Evolutionary conservation across 2,888 invertebrate genomes (phyloP), one percentile per base, ranked within the genome.

Genomic region (Tigriopus californicus): DNA sequence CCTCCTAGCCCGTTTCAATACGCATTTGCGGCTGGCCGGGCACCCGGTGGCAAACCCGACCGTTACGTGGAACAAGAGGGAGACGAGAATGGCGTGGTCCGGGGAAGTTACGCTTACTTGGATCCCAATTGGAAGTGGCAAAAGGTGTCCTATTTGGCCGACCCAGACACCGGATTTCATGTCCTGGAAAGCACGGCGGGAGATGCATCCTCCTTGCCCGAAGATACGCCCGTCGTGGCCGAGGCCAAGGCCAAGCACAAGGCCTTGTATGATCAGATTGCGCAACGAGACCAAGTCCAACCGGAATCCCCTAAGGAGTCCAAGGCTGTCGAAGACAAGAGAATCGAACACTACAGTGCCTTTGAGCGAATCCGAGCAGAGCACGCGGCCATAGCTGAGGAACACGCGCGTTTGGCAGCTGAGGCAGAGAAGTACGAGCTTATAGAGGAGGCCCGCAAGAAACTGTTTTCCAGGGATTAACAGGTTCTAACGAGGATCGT

Each of bases 111-210:
- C 40, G 18, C 54, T 15, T 54, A 54, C 41, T 18, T 54, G 40
- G 54, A 54, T 41, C 54, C 54, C 54, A 54, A 54, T 15, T 54
- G 41, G 40, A 12, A 25, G 18, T 54, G 54, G 54, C 54, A 54
- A 5, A 54, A 25, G 22, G 54, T 54, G 41, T 40, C 11, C 15
- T 54, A 54, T 41, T 40, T 54, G n/a, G 54, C 54, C 12, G 54
- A 54, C 40, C 54, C 54, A 4, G 54, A 54, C 8, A 41, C n/a
- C 40, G 54, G 54, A n/a, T 54, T 54, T 41, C 24, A 18, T 41
- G 18, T 54, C 41, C 24, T 41, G 1, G 54, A 54, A 5, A 18
- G 40, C 54, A 40, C 54, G 11, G 33, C 18, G 5, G 44, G 44
- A n/a, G 15, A 15, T 5, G 18, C 15, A 3, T 33, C 33, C 22